Percentiles rank a stretch among this genome's conserved stretches.
These are phyloP conservation scores for Lithosia quadra DNA, from an alignment of 2,888 invertebrate species.

Conservation along the genomic window DNA sequence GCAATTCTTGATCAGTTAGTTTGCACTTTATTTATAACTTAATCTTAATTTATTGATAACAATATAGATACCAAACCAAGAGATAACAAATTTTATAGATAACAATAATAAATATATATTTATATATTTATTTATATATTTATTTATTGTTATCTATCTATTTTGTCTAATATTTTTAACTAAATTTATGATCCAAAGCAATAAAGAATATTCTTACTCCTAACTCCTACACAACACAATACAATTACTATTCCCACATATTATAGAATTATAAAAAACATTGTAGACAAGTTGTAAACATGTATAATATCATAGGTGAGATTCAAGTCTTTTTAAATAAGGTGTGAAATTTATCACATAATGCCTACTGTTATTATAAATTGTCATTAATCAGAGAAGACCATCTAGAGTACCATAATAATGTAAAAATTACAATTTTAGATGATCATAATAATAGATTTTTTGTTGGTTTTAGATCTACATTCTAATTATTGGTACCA, in stretches of 20 bases:
- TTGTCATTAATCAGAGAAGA: neutral
- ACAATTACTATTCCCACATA: constrained; percentile 66
- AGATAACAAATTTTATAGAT: too few species aligned
- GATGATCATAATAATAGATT: neutral
- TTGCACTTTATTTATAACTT: neutral
- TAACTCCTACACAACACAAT: constrained; percentile 46
- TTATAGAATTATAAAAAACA: constrained; percentile 52
- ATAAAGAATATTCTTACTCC: constrained; percentile 25
- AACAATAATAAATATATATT: too few species aligned
- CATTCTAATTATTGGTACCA: neutral
- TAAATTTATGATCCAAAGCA: neutral
- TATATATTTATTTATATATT: too few species aligned
- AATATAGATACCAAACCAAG: too few species aligned
- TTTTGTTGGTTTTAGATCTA: neutral
- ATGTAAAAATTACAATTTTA: neutral
- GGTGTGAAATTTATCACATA: constrained; percentile 21
- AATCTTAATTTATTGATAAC: too few species aligned
- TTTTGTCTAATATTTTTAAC: neutral
- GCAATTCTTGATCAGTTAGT: neutral
- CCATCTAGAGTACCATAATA: neutral
- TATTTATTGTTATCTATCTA: neutral
- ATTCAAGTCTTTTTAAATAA: constrained; percentile 32
- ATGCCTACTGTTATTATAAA: neutral
- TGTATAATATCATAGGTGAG: constrained; percentile 28
- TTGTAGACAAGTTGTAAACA: constrained; percentile 29